These are phyloP conservation scores for Cryptocephalus moraei DNA, from an alignment of 2,888 invertebrate species.

Conservation along the genomic window DNA sequence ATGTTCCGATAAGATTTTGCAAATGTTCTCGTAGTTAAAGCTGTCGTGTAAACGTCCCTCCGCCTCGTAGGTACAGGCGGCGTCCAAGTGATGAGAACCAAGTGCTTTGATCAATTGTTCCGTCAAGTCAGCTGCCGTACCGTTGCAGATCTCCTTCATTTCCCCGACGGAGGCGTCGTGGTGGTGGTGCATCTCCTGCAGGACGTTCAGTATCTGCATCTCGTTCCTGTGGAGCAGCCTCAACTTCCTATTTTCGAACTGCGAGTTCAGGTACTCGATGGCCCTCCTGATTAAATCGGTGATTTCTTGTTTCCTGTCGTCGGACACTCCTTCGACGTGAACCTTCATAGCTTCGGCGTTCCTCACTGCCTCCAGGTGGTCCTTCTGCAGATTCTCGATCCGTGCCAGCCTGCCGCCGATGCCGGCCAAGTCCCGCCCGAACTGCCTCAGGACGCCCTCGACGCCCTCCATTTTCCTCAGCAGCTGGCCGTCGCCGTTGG, in stretches of 20 bases:
- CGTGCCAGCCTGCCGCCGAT: not conserved
- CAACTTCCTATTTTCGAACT: conserved; percentile 4
- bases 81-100: not conserved
- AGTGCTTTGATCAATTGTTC: conserved; percentile 3
- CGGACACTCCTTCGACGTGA: not conserved
- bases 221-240: not conserved
- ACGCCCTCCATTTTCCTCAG: conserved; percentile 6
- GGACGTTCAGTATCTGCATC: conserved; percentile 2
- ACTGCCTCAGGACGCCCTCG: conserved; percentile 1
- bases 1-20: conserved; percentile 5
- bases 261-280: conserved; percentile 1
- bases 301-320: conserved; percentile 1
- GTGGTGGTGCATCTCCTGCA: conserved; percentile 4
- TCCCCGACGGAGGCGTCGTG: conserved; percentile 1
- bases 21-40: conserved; percentile 6
- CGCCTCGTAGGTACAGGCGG: not conserved
- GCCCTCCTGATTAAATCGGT: conserved; percentile 2
- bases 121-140: conserved; percentile 3
- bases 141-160: conserved; percentile 2
- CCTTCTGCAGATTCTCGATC: not conserved
- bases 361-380: not conserved
- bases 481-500: not conserved
- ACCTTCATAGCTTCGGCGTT: not conserved
- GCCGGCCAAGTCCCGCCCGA: conserved; percentile 1
- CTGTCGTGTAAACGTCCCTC: not conserved